These are phyloP conservation scores for Zaprionus nigranus DNA, from an alignment of 1,140 invertebrate genomes.

Conservation along the genomic window DNA sequence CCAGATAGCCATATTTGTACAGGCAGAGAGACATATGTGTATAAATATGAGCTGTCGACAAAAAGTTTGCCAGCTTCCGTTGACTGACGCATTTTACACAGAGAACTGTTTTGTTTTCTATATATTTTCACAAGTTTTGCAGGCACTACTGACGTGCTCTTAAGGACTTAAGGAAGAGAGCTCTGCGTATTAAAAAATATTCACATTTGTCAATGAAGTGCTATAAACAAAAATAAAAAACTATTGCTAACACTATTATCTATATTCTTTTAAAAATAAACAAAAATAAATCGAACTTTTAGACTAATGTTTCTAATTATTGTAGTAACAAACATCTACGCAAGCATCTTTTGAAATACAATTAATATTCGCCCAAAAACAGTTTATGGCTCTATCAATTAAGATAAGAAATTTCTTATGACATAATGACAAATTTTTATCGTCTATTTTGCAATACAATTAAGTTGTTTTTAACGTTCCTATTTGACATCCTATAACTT, in stretches of 20 bases:
- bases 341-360: too few relatives aligned
- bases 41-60: slow-evolving; percentile 13
- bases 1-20: slow-evolving; percentile 11
- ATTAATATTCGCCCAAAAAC: neutral
- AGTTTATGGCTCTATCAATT: slow-evolving; percentile 8
- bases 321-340: too few relatives aligned
- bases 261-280: too few relatives aligned
- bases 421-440: neutral
- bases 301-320: too few relatives aligned
- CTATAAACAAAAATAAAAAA: neutral
- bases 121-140: neutral
- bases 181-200: neutral
- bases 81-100: neutral
- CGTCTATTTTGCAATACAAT: slow-evolving; percentile 13
- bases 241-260: neutral
- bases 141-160: neutral
- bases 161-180: neutral
- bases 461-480: slow-evolving; percentile 27
- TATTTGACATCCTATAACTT: slow-evolving; percentile 20
- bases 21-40: neutral
- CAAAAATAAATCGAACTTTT: too few relatives aligned
- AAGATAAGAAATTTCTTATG: neutral
- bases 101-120: neutral
- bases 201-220: neutral
- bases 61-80: slow-evolving; percentile 26